phyloP scores from a whole-genome alignment of 2,888 invertebrate species.

The Thymelicus sylvestris region DNA sequence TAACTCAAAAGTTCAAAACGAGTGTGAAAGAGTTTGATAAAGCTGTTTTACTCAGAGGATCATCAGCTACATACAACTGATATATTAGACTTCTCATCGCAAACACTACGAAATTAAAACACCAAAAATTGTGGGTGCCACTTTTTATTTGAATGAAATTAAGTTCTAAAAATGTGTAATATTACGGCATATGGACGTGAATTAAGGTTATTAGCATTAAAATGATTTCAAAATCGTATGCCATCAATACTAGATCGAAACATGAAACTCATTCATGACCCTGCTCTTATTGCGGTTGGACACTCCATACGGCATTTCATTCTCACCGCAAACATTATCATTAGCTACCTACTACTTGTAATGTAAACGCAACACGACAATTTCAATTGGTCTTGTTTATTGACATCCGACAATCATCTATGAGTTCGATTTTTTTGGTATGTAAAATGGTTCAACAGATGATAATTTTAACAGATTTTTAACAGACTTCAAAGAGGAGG shows the following conservation, averaged over 20 bases:
- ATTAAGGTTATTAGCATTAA: neutral
- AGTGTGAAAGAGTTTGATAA: too few relatives aligned
- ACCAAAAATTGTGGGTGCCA: too few relatives aligned
- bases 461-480: too few relatives aligned
- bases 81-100: too few relatives aligned
- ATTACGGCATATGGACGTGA: neutral
- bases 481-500: too few relatives aligned
- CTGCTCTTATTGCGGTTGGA: constrained; percentile 19
- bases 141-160: too few relatives aligned
- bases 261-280: constrained; percentile 13
- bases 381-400: neutral
- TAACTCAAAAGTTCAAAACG: too few relatives aligned
- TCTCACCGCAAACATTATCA: constrained; percentile 16
- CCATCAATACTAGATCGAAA: neutral
- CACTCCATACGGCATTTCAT: constrained; percentile 22
- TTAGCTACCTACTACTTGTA: constrained; percentile 12
- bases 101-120: too few relatives aligned
- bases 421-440: neutral
- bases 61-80: too few relatives aligned
- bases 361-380: constrained; percentile 4
- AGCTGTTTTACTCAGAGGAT: too few relatives aligned
- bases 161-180: too few relatives aligned
- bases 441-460: too few relatives aligned
- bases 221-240: neutral
- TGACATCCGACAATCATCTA: neutral